phyloP scores from a whole-genome alignment of 2,888 invertebrate species.

The Synergus gifuensis region DNA sequence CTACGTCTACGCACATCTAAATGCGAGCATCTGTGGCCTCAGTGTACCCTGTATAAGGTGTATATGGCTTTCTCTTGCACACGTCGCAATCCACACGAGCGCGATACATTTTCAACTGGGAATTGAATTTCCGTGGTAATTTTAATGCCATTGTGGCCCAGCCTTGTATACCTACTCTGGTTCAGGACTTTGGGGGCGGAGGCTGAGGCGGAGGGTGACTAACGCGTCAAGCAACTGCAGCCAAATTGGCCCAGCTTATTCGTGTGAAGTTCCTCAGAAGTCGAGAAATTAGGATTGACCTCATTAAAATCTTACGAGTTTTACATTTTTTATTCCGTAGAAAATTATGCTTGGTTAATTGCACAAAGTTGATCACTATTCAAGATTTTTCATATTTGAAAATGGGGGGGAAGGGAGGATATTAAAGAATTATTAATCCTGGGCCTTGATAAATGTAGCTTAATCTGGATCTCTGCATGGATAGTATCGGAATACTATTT shows the following conservation, averaged over 20 bases:
- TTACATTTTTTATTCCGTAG: not conserved
- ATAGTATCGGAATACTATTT: no score
- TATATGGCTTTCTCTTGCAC: slow-evolving; percentile 31
- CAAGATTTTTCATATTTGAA: no score
- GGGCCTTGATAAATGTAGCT: no score
- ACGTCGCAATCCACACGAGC: slow-evolving; percentile 52
- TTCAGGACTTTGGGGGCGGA: no score
- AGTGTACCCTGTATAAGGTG: slow-evolving; percentile 3
- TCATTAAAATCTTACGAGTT: not conserved
- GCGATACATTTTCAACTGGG: slow-evolving; percentile 71
- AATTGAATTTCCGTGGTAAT: slow-evolving; percentile 76
- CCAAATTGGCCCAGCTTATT: slow-evolving; percentile 44
- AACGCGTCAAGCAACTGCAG: slow-evolving; percentile 56
- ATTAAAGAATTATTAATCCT: no score
- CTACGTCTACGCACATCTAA: slow-evolving; percentile 42
- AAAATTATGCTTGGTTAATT: no score
- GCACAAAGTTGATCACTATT: no score
- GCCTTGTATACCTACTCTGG: slow-evolving; percentile 42
- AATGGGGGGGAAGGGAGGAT: no score
- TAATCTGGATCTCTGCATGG: no score
- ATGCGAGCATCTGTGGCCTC: slow-evolving; percentile 36
- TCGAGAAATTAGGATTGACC: slow-evolving; percentile 16
- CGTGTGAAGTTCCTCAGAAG: not conserved
- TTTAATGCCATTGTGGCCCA: slow-evolving; percentile 74
- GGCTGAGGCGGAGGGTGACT: slow-evolving; percentile 65